Base-by-base conservation (phyloP, 2,888 invertebrate genomes). In the Xylota sylvarum region DNA sequence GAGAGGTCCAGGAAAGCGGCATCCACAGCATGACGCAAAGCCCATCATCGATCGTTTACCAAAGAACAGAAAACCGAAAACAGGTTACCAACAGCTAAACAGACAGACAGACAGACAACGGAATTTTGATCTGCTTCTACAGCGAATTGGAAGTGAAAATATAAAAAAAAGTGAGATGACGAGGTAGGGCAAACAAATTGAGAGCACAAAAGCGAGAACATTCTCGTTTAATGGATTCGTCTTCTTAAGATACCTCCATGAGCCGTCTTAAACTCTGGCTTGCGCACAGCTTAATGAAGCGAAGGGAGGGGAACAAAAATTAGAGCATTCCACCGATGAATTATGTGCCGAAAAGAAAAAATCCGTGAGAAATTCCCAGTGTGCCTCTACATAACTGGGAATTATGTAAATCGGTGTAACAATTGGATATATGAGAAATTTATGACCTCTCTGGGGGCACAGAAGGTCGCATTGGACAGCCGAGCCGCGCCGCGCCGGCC, bases 351-450 rank as follows among this genome's bases (percentile, higher is more conserved):
- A 55, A 56, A 52, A 50, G 23, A 48, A 30, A 46, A 27, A 52
- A 43, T 32, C 35, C 65, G 46, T 65, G 76, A 65, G 74, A 74
- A 74, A 55, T 56, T 56, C 46, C 32, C 46, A 56, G 7, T 35
- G 32, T 40, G n/a, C 4, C 4, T 10, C 7, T 10, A 2, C 12
- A 27, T 56, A 23, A 58, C 65, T 58, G 65, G 56, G 35, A 79
- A 64, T 79, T 79, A 79, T 79, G 79, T 79, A 79, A 72, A 79
- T 79, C 79, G 46, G 23, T 72, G 64, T 55, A 79, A 46, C 64
- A 56, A 78, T 52, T 56, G 40, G 17, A 35, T 35, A 76, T 76
- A 76, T 76, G 67, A 50, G 50, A 69, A 40, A 60, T 69, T 69
- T 58, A 60, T 30, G 60, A 77, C 56, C 65, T 46, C 48, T 35